Percentiles rank a stretch among this genome's conserved stretches.
These are phyloP conservation scores for Cephus sareptanus DNA, from an alignment of 2,888 invertebrate genomes.

Conservation along the genomic window DNA sequence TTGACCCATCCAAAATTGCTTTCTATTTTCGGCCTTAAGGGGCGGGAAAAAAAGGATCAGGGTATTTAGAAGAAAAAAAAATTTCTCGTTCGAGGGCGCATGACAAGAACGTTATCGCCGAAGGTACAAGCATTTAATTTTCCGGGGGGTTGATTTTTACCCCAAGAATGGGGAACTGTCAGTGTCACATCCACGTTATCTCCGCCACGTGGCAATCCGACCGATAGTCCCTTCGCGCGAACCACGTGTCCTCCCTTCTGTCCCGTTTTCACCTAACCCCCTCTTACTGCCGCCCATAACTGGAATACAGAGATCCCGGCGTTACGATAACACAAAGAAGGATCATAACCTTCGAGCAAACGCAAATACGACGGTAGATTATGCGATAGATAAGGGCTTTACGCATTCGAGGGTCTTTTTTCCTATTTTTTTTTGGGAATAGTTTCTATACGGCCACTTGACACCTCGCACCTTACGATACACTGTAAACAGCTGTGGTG, in stretches of 20 bases:
- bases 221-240: constrained; percentile 31
- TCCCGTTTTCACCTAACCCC: constrained; percentile 23
- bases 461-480: constrained; percentile 3
- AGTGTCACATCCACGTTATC: constrained; percentile 58
- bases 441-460: constrained; percentile 4
- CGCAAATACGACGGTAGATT: constrained; percentile 56
- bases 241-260: constrained; percentile 50
- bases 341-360: constrained; percentile 59
- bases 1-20: neutral
- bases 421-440: constrained; percentile 5
- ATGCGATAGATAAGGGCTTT: constrained; percentile 47
- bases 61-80: neutral
- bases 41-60: neutral
- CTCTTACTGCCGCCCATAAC: constrained; percentile 14
- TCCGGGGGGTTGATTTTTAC: constrained; percentile 62
- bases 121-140: constrained; percentile 64
- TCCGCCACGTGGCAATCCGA: constrained; percentile 61
- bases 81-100: neutral
- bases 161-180: constrained; percentile 31
- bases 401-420: constrained; percentile 31
- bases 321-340: constrained; percentile 52
- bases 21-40: neutral
- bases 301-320: constrained; percentile 45
- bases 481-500: neutral
- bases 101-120: constrained; percentile 51